Base-by-base conservation (phyloP, 2,797 vertebrate genomes). In the Thunnus albacares region DNA sequence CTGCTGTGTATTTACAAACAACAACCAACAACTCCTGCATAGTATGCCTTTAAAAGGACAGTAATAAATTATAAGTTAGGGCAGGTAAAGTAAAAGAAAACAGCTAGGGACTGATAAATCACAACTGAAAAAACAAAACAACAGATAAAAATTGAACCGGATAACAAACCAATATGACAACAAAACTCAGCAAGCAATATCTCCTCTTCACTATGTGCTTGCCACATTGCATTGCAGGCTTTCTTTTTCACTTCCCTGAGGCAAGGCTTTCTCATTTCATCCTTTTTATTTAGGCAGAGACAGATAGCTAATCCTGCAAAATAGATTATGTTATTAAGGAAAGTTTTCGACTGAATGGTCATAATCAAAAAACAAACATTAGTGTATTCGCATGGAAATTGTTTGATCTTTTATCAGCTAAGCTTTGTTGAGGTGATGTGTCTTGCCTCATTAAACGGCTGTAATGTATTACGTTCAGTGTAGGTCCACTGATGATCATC, bases 201-300 rank as follows among this genome's bases (percentile, higher is more conserved):
- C 68, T 63, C 33, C 43, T 1, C 4, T 41, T 72, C 30, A 0
- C 18, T 79, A 61, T 61, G 75, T 75, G 51, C 41, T 55, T 20
- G 9, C 49, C 7, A 33, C 59, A 38, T 5, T 57, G 38, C 71
- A 33, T 12, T 7, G 6, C 45, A 28, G 28, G 5, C 45, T 20
- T 6, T 60, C 45, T 74, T 51, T 59, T 15, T 6, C 12, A 57
- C 26, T 67, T 70, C 41, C 30, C 75, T 2, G 14, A 67, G 69
- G 41, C 0, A 7, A 74, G 9, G 38, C 38, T 33, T 45, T 57
- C 65, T 72, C 45, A 5, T 74, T 77, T 60, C 62, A 65, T 63
- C 52, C 22, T 56, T 73, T 75, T 70, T 75, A 55, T 45, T 77
- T 73, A 28, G 26, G 20, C 57, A 62, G 45, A 67, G 58, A 73